Evolutionary conservation across 2,113 vertebrate species (phyloP).

Genomic region (Notechis scutatus): DNA sequence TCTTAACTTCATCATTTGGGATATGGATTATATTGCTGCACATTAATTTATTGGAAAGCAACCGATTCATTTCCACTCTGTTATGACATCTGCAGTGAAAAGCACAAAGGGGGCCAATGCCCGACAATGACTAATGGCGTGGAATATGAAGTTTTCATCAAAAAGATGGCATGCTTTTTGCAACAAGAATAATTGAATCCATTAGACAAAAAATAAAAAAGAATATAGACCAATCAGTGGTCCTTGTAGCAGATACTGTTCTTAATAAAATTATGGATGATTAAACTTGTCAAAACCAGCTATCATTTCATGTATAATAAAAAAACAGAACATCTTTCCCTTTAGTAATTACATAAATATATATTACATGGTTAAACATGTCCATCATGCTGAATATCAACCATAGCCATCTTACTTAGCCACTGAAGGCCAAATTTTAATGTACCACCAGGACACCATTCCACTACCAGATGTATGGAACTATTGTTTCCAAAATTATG

Average conservation of each 20-base stretch:
- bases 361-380: rapidly evolving
- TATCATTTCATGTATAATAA: conserved; percentile 41
- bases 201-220: conserved; percentile 54
- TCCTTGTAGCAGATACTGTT: conserved; percentile 40
- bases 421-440: background rate
- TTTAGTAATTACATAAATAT: conserved; percentile 3
- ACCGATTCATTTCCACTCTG: conserved; percentile 52
- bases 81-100: conserved; percentile 61
- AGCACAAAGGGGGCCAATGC: conserved; percentile 51
- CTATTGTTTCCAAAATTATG: background rate
- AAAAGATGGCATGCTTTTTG: conserved; percentile 48
- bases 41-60: conserved; percentile 53
- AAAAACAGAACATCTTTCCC: conserved; percentile 2
- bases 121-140: conserved; percentile 55
- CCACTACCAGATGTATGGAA: background rate
- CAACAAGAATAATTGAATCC: conserved; percentile 59
- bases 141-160: conserved; percentile 57
- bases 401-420: background rate
- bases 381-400: background rate
- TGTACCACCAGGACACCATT: background rate
- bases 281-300: conserved; percentile 52
- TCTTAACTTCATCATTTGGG: conserved; percentile 59
- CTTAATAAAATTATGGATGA: conserved; percentile 53
- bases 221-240: conserved; percentile 39
- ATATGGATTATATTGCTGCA: conserved; percentile 55